Evolutionary conservation across 2,797 vertebrate species (phyloP).

Genomic region (Streptopelia turtur): DNA sequence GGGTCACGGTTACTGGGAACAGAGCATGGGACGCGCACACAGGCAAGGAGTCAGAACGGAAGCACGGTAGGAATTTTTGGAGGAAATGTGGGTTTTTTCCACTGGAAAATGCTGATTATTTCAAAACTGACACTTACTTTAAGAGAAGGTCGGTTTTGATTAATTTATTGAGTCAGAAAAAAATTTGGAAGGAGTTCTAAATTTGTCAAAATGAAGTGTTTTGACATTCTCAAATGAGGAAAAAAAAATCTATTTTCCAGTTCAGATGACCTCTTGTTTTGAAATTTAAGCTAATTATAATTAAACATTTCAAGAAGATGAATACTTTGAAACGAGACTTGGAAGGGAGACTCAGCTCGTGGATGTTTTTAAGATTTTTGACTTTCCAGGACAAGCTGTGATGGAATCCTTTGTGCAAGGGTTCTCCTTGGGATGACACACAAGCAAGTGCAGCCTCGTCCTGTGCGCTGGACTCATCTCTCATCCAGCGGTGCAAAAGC

Average conservation of each 20-base stretch:
- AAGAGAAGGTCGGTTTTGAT: neutral
- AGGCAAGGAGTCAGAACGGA: neutral
- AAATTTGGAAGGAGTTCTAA: conserved; percentile 27
- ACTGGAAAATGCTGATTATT: conserved; percentile 50
- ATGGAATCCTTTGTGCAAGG: neutral
- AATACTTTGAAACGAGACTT: neutral
- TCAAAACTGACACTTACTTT: conserved; percentile 17
- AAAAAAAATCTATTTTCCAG: conserved; percentile 30
- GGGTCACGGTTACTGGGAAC: neutral
- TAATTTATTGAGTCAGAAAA: conserved; percentile 37
- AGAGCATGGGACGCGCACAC: neutral
- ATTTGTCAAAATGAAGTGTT: conserved; percentile 52
- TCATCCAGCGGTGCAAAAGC: neutral
- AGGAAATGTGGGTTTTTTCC: neutral
- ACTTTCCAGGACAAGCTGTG: neutral
- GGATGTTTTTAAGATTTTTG: neutral
- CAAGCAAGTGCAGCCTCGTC: fast-evolving
- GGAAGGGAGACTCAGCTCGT: neutral
- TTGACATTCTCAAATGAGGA: conserved; percentile 22
- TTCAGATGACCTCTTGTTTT: conserved; percentile 43
- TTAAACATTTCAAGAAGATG: conserved; percentile 35
- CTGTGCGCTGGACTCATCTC: neutral
- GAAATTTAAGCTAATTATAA: conserved; percentile 48
- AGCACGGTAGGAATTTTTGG: neutral
- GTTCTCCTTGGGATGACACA: neutral